Evolutionary conservation across 1,140 invertebrate genomes (phyloP).

Genomic region (Bombus confusus): DNA sequence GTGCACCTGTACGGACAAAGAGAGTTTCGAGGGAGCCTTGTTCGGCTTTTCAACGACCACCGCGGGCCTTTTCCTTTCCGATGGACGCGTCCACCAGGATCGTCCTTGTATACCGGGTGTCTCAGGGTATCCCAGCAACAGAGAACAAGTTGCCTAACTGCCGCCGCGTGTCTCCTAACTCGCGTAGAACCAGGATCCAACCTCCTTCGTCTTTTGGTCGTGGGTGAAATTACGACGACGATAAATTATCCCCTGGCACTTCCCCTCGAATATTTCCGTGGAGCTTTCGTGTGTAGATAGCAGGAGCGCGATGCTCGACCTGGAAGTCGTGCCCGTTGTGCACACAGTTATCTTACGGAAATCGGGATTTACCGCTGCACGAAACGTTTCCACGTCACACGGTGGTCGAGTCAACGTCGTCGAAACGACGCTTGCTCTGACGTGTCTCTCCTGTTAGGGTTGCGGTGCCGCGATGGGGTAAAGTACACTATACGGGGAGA

Average conservation of each 20-base stretch:
- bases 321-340: not conserved
- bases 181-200: not conserved
- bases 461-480: too few species aligned
- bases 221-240: not conserved
- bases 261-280: not conserved
- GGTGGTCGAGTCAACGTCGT: not conserved
- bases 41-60: slow-evolving; percentile 70
- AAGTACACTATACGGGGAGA: not conserved
- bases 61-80: slow-evolving; percentile 55
- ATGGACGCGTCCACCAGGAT: slow-evolving; percentile 17
- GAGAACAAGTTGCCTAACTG: not conserved
- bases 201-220: not conserved
- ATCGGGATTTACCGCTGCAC: slow-evolving; percentile 49
- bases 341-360: slow-evolving; percentile 52
- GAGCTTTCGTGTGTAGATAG: not conserved
- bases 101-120: slow-evolving; percentile 45
- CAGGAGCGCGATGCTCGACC: not conserved
- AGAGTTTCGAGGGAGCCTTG: slow-evolving; percentile 45
- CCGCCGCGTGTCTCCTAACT: not conserved
- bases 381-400: slow-evolving; percentile 8
- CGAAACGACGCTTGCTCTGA: not conserved
- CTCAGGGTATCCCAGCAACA: not conserved
- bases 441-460: not conserved
- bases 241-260: slow-evolving; percentile 15
- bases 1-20: slow-evolving; percentile 75